Evolutionary conservation across 2,888 invertebrate species (phyloP).

Genomic region (Meghimatium bilineatum): DNA sequence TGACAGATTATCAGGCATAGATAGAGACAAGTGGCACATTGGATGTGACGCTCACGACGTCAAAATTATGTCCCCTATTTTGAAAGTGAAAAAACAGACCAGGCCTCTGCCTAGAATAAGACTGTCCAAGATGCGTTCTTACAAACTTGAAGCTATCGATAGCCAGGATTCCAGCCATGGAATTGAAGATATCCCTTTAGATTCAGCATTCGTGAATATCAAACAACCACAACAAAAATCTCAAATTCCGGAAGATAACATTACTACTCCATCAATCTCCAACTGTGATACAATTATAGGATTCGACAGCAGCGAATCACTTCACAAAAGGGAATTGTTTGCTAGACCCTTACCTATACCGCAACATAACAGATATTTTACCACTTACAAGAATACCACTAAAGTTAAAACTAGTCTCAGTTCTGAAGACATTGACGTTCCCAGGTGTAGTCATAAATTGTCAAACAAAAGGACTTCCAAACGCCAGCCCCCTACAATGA

Average conservation of each 20-base stretch:
- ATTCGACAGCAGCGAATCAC: not conserved
- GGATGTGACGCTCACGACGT: not conserved
- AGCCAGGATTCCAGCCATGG: conserved; percentile 32
- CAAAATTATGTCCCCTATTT: not conserved
- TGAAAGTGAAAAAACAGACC: not conserved
- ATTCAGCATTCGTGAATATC: not conserved
- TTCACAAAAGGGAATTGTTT: not conserved
- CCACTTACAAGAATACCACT: too few species aligned
- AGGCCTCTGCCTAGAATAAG: not conserved
- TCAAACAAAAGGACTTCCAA: not conserved
- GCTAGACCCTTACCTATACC: not conserved
- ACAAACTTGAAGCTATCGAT: not conserved
- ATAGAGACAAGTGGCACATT: not conserved
- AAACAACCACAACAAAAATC: not conserved
- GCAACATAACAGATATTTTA: not conserved
- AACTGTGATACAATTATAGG: not conserved
- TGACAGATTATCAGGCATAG: not conserved
- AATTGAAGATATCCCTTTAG: conserved; percentile 36
- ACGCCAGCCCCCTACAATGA: not conserved
- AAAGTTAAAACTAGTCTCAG: too few species aligned
- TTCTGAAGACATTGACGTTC: too few species aligned
- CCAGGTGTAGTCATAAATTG: too few species aligned
- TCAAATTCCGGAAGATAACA: not conserved
- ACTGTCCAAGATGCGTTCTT: not conserved
- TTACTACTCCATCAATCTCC: not conserved